Base-by-base conservation (phyloP, 2,888 invertebrate species). In the Auanema freiburgensis region DNA sequence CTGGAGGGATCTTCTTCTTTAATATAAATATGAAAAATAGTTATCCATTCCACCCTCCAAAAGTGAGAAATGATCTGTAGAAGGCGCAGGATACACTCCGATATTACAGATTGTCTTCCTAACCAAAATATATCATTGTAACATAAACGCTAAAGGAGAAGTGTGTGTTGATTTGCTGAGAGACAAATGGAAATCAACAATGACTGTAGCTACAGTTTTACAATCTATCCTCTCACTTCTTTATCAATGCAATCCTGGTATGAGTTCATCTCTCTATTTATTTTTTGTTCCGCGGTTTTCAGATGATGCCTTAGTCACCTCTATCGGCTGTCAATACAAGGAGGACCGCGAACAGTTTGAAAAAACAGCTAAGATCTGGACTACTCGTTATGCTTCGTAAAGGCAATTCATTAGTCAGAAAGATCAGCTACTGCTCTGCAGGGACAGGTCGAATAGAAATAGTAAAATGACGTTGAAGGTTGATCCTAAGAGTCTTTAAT, bases 81-180 rank as follows among this genome's bases (percentile, higher is more conserved):
- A 14, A 44, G 18, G n/a, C 21, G 2, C 40, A 1, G 3, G 4
- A 2, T 8, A 33, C 33, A 33, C 8, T 33, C 33, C 33, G 33
- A 0, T 10, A 41, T 59, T 72, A 49, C 80, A 87, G 87, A 85
- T 87, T 46, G 84, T 91, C 84, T 94, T 94, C 88, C 89, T 92
- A 72, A 98, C 97, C 72, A 90, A 96, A 84, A 97, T 98, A 87
- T 98, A 97, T 87, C 97, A 98, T 86, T 96, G 96, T 89, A 98
- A 97, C 88, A 96, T 98, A 85, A 96, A 96, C 88, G 93, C 93
- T 85, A 94, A 95, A 87, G 97, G 97, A 61, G 43, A 51, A 16
- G 62, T 62, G 8, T 57, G 57, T 57, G 11, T 62, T 5, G 62
- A 62, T 46, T 1, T 56, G 8, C 25, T 62, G 14, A 41, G 25